Conservation (phyloP, 1,140 invertebrate genomes). For the Thereuonema tuberculata region DNA sequence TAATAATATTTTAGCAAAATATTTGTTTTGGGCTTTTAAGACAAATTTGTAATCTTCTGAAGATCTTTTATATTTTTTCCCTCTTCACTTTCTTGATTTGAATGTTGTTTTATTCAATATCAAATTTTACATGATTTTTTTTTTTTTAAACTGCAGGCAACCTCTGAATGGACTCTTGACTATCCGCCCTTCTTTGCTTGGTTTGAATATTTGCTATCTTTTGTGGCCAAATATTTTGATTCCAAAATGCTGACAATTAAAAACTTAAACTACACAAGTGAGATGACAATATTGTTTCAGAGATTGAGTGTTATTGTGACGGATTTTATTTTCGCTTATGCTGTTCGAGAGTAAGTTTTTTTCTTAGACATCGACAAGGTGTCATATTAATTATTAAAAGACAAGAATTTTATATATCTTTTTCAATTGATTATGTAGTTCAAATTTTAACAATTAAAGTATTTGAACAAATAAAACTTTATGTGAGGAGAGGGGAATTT, state of each 20-base stretch:
- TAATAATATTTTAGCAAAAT: too few relatives aligned
- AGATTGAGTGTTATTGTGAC: constrained; percentile 73
- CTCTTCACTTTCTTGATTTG: too few relatives aligned
- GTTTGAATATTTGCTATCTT: constrained; percentile 78
- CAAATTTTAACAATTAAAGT: neutral
- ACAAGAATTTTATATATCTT: neutral
- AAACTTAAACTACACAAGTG: constrained; percentile 73
- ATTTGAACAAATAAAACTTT: too few relatives aligned
- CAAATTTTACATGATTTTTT: too few relatives aligned
- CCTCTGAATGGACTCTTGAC: constrained; percentile 96
- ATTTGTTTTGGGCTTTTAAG: too few relatives aligned
- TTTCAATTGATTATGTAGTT: too few relatives aligned
- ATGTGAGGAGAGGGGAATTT: too few relatives aligned
- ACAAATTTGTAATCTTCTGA: too few relatives aligned
- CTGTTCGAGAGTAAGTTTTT: constrained; percentile 41
- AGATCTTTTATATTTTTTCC: too few relatives aligned
- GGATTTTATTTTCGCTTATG: constrained; percentile 71
- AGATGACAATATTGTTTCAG: constrained; percentile 74
- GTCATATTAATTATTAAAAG: neutral
- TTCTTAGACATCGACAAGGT: too few relatives aligned
- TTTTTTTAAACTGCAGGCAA: constrained; percentile 24
- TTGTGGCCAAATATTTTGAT: constrained; percentile 65
- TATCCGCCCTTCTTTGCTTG: constrained; percentile 98
- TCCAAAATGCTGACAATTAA: constrained; percentile 68
- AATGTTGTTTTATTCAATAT: too few relatives aligned